Evolutionary conservation across 64 coral and sea anemone species (phyloP).

Genomic region (Actinia tenebrosa): DNA sequence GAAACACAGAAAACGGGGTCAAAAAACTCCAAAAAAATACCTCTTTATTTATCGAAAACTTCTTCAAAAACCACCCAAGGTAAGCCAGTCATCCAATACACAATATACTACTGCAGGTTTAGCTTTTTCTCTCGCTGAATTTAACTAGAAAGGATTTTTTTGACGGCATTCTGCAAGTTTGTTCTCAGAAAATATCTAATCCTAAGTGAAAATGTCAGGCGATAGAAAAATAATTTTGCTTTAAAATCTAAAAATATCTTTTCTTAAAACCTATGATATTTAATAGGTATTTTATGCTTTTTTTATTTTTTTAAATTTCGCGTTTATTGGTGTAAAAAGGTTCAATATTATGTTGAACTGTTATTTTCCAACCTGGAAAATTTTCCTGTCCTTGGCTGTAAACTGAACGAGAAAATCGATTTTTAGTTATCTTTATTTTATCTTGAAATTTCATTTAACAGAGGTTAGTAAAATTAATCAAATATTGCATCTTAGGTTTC

Average conservation of each 20-base stretch:
- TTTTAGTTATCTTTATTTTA: too few species aligned
- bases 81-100: not conserved
- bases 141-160: not conserved
- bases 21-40: constrained; percentile 3
- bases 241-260: not conserved
- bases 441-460: too few species aligned
- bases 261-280: not conserved
- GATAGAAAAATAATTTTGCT: not conserved
- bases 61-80: not conserved
- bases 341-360: not conserved
- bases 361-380: too few species aligned
- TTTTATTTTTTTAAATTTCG: not conserved
- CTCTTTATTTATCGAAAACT: not conserved
- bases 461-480: too few species aligned
- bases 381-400: not conserved
- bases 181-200: not conserved
- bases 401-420: too few species aligned
- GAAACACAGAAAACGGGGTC: too few species aligned
- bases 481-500: too few species aligned
- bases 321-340: not conserved
- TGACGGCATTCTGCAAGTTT: not conserved
- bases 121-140: not conserved
- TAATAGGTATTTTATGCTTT: not conserved
- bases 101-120: not conserved
- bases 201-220: not conserved